Conservation (phyloP, 2,113 vertebrate species). For the Balaeniceps rex region DNA sequence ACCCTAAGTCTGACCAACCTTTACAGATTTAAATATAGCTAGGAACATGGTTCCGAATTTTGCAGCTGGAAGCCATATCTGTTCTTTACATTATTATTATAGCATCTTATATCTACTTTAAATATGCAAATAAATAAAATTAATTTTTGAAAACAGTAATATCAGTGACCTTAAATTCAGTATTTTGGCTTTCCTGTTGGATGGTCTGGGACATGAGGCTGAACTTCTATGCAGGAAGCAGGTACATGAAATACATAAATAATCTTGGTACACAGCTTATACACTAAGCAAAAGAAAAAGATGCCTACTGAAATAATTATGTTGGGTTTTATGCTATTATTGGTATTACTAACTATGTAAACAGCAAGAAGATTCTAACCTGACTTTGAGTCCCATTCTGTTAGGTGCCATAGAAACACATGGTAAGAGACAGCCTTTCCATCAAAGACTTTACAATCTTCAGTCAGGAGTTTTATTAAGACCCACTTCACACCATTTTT, state of each 20-base stretch:
- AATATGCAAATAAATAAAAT: background rate
- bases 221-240: background rate
- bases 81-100: background rate
- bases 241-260: background rate
- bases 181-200: background rate
- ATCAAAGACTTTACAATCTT: constrained; percentile 33
- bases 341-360: background rate
- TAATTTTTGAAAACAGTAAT: background rate
- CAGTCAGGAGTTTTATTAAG: constrained; percentile 24
- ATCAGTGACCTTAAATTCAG: background rate
- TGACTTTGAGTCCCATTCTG: background rate
- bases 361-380: background rate
- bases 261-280: background rate
- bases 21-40: background rate
- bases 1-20: background rate
- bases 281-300: background rate
- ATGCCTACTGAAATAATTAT: background rate
- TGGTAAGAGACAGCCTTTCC: background rate
- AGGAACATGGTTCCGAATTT: background rate
- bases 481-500: constrained; percentile 16
- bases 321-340: background rate
- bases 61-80: background rate
- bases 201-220: background rate
- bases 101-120: background rate
- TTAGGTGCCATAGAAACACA: background rate